Conservation (phyloP, 2,888 invertebrate genomes). For the Caenorhabditis parvicauda region DNA sequence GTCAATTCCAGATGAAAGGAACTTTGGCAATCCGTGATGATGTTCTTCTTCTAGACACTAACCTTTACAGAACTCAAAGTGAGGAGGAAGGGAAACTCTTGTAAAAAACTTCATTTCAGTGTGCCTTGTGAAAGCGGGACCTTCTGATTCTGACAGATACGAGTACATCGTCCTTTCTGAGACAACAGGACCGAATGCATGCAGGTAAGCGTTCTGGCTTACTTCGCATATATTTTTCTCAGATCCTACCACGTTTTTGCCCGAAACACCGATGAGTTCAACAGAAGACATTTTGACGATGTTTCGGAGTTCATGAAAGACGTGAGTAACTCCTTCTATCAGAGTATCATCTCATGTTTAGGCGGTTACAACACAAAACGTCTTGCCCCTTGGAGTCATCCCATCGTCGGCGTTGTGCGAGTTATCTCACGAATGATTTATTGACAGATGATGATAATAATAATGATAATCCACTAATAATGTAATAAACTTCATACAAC, state of each 20-base stretch:
- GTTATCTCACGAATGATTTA: no score
- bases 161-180: constrained; percentile 53
- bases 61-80: constrained; percentile 44
- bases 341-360: no score
- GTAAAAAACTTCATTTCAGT: constrained; percentile 24
- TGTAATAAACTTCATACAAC: constrained; percentile 6
- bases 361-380: constrained; percentile 26
- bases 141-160: constrained; percentile 41
- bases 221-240: no score
- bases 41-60: constrained; percentile 32
- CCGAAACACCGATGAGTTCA: constrained; percentile 51
- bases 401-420: constrained; percentile 42
- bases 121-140: constrained; percentile 51
- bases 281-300: constrained; percentile 49
- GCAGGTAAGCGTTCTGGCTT: constrained; percentile 19
- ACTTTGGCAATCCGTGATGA: constrained; percentile 24
- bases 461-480: neutral
- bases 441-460: no score
- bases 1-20: constrained; percentile 45
- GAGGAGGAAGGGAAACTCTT: neutral
- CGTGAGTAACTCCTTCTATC: no score
- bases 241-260: constrained; percentile 50
- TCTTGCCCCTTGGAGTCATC: constrained; percentile 38
- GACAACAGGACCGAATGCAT: constrained; percentile 43
- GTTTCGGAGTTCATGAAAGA: constrained; percentile 53